Evolutionary conservation across 2,113 vertebrate species (phyloP), one percentile per base, ranked within the genome.

Genomic region (Phalacrocorax aristotelis): DNA sequence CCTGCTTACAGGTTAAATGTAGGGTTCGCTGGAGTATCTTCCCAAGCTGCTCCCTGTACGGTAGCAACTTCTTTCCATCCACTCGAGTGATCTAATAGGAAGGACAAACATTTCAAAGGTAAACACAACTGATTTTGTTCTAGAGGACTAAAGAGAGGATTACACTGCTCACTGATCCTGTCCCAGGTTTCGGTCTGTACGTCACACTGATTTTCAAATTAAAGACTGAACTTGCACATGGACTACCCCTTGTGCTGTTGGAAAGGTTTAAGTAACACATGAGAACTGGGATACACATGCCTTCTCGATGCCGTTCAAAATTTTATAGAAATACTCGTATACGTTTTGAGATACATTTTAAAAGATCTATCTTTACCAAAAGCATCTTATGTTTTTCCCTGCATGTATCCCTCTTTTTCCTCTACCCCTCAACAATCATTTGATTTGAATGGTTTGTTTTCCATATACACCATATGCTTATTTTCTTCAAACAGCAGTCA

Each of bases 1-100:
- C 99, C 98, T 99, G 99, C 98, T 99, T 99, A 97, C 99, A 99
- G 97, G 99, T 99, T 91, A 99, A 98, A 83, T 98, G 99, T 60
- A 99, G 98, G 6, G 99, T 99, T 97, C 99, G 97, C 96, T 99
- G 98, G 87, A 99, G 98, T 97, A 99, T 99, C 98, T 99, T 98
- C 83, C 99, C 98, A 97, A 99, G 98, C 93, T 99, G 98, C 57
- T 99, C 98, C 77, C 98, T 99, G 97, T 99, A 99, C 2, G 97
- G 98, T 86, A 99, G 98, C 95, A 99, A 97, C 98, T 99, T 99
- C 98, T 99, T 99, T 40, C 99, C 99, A 90, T 99, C 99, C 90
- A 99, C 99, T 89, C 99, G 99, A 58, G 99, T 99, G 95, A 99
- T 99, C 99, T 99, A 88, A 75, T 60, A 71, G 89, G 60, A 91